These are phyloP conservation scores for Yponomeuta evonymella DNA, from an alignment of 2,888 invertebrate genomes.

Conservation along the genomic window DNA sequence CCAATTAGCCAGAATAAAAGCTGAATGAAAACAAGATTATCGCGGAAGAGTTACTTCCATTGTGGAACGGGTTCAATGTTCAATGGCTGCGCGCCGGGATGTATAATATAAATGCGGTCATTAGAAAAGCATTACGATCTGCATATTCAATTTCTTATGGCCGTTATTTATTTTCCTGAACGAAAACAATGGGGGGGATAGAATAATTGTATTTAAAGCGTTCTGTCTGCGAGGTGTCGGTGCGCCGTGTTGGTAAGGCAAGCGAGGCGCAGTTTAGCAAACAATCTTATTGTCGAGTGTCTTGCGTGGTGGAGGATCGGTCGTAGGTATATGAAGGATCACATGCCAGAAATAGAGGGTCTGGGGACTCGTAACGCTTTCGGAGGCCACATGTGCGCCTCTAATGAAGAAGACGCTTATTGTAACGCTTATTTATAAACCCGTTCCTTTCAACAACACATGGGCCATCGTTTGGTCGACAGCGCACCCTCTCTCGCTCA, in stretches of 20 bases:
- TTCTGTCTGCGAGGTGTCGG: conserved; percentile 16
- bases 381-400: conserved; percentile 39
- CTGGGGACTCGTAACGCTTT: background rate
- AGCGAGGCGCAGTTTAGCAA: conserved; percentile 35
- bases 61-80: background rate
- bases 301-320: conserved; percentile 29
- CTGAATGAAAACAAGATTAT: background rate
- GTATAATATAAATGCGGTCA: background rate
- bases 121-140: conserved; percentile 7
- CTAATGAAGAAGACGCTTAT: conserved; percentile 45
- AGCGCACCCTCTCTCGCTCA: background rate
- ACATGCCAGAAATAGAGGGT: conserved; percentile 39
- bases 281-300: conserved; percentile 45
- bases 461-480: no score
- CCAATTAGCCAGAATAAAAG: background rate
- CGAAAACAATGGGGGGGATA: conserved; percentile 33
- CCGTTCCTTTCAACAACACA: conserved; percentile 3
- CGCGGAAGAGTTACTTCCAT: background rate
- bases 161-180: conserved; percentile 5
- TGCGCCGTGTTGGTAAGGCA: conserved; percentile 17
- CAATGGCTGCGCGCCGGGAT: background rate
- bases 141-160: conserved; percentile 16
- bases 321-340: conserved; percentile 34
- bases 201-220: conserved; percentile 29
- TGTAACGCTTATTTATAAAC: conserved; percentile 14